Base-by-base conservation (phyloP, 2,888 invertebrate genomes). In the Conops quadrifasciatus region DNA sequence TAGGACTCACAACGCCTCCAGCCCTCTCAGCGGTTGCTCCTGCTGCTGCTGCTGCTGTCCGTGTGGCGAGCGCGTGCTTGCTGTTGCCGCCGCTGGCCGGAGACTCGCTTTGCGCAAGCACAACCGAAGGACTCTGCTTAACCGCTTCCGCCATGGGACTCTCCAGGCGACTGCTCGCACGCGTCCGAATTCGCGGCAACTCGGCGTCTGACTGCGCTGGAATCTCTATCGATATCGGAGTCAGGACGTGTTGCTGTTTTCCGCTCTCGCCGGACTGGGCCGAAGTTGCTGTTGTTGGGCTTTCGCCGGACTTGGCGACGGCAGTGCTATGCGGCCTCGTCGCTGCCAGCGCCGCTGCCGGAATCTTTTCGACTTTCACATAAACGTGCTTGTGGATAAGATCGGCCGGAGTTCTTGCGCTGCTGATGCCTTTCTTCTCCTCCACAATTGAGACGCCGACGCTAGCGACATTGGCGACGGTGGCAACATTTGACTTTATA, bases 191-290 rank as follows among this genome's bases (percentile, higher is more conserved):
- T 67, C 89, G 88, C 16, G 88, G 87, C 80, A 87, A 72, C 81
- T 86, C 82, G 73, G 77, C 67, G 47, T 85, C 85, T 78, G 88
- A 83, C 73, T 89, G 85, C 60, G 87, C 85, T 4, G 95, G 95
- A 78, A 95, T 95, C 83, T 95, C 95, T 78, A 95, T 95, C 1
- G 94, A 88, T 78, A 95, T 88, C 82, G 94, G 94, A 80, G 94
- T 93, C 45, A 82, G 73, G 7, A 68, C 56, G 3, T 51, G 5
- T 19, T 43, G 56, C 15, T 51, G 60, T 16, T 56, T 60, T 1
- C 26, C 49, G 11, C 26, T 62, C 30, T 36, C 59, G 7, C 53
- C 70, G 1, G 13, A 26, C n/a, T 30, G 26, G 1, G 36, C 21
- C n/a, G 30, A 9, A 3, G 45, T 51, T 16, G 58, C 9, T 36